phyloP scores from a whole-genome alignment of 2,113 vertebrate species.

The Hemibagrus wyckioides region DNA sequence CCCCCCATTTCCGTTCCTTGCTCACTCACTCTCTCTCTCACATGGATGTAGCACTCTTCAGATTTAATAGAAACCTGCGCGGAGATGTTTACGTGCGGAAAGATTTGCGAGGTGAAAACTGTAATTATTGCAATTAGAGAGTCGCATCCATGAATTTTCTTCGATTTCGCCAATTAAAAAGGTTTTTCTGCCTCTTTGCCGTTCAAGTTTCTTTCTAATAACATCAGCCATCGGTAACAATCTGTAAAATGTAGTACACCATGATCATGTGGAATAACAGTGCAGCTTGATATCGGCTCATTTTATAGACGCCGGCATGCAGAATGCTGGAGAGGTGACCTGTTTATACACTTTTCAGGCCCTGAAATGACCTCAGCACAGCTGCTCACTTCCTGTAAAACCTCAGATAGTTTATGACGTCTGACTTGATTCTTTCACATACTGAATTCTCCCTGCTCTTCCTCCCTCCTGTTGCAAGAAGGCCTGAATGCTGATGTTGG shows the following conservation, averaged over 20 bases:
- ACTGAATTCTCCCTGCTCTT: not conserved
- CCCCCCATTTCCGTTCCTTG: not conserved
- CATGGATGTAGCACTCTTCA: not conserved
- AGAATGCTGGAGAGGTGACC: not conserved
- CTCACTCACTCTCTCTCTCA: not conserved
- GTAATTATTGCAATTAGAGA: slow-evolving; percentile 10
- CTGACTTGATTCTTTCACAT: not conserved
- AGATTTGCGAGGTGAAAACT: not conserved
- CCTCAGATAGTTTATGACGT: not conserved
- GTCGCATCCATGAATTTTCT: not conserved
- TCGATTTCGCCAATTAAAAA: not conserved
- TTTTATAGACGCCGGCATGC: not conserved
- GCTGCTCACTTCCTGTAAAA: not conserved
- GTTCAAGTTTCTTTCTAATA: not conserved
- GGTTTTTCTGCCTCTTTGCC: not conserved
- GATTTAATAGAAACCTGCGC: slow-evolving; percentile 6
- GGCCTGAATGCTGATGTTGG: not conserved
- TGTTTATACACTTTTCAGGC: not conserved
- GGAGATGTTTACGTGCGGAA: not conserved
- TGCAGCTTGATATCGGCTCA: not conserved
- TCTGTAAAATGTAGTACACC: not conserved
- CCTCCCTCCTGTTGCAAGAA: not conserved
- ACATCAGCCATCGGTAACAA: not conserved
- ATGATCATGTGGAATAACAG: not conserved
- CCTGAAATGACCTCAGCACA: not conserved